phyloP scores from a whole-genome alignment of 2,888 invertebrate genomes.

The Parnassius mnemosyne region DNA sequence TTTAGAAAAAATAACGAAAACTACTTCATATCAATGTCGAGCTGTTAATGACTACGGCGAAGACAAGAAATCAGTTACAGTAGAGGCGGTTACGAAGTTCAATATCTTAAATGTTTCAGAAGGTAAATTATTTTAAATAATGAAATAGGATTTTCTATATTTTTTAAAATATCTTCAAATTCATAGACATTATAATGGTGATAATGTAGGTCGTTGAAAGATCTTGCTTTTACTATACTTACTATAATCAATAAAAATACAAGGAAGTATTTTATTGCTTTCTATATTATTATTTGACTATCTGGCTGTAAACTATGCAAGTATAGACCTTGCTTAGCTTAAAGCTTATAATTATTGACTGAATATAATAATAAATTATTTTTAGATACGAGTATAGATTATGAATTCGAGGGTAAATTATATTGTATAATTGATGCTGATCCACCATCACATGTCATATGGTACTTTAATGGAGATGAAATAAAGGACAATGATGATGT shows the following conservation, averaged over 20 bases:
- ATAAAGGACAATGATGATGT: constrained; percentile 33
- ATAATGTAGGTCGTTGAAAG: too few relatives aligned
- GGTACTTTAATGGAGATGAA: constrained; percentile 39
- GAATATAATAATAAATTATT: constrained; percentile 4
- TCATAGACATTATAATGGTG: too few relatives aligned
- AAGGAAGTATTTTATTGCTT: too few relatives aligned
- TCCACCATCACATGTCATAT: constrained; percentile 43
- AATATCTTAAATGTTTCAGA: constrained; percentile 34
- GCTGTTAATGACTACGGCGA: constrained; percentile 43
- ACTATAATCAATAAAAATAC: too few relatives aligned
- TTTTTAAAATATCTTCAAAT: too few relatives aligned
- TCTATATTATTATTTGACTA: too few relatives aligned
- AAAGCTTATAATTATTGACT: too few relatives aligned
- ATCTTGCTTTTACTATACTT: too few relatives aligned
- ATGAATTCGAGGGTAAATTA: constrained; percentile 35
- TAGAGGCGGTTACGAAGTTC: constrained; percentile 33
- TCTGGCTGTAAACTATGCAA: too few relatives aligned
- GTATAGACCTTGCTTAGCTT: too few relatives aligned
- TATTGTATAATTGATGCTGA: constrained; percentile 42
- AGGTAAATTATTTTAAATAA: constrained; percentile 14
- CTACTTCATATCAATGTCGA: constrained; percentile 45
- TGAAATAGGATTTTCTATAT: background rate
- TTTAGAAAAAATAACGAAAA: constrained; percentile 39
- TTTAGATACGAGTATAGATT: constrained; percentile 41
- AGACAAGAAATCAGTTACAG: constrained; percentile 29